A percentile compares a stretch with the other conserved stretches of the same genome.
These are phyloP conservation scores for Mamestra configurata DNA, from an alignment of 1,140 invertebrate species.

Conservation along the genomic window DNA sequence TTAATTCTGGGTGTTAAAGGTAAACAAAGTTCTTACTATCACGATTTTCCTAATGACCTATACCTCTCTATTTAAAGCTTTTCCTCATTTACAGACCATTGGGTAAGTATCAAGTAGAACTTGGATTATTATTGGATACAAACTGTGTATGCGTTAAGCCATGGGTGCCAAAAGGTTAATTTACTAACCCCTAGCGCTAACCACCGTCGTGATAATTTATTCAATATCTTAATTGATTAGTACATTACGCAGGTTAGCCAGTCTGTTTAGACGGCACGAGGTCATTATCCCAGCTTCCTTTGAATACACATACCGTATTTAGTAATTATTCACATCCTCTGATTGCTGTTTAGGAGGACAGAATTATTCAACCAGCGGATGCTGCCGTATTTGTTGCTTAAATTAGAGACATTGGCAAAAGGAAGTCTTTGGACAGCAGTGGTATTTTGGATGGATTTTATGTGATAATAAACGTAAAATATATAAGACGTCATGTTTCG, in stretches of 20 bases:
- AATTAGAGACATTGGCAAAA: background rate
- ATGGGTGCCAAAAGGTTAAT: background rate
- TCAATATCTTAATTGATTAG: constrained; percentile 29
- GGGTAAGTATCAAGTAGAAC: no score
- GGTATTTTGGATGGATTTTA: no score
- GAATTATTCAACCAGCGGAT: constrained; percentile 14
- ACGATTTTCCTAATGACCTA: no score
- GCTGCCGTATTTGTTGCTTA: constrained; percentile 4
- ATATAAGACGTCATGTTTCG: no score
- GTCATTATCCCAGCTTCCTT: constrained; percentile 43
- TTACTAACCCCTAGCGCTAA: background rate
- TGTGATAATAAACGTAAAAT: no score
- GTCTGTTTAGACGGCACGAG: constrained; percentile 26
- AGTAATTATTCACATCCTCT: constrained; percentile 40
- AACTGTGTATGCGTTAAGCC: no score
- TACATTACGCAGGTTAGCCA: constrained; percentile 20
- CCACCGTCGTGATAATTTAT: constrained; percentile 19
- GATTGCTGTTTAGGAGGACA: constrained; percentile 17
- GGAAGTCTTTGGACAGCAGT: background rate
- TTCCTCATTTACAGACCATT: no score
- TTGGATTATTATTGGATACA: no score
- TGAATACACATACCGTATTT: constrained; percentile 29
- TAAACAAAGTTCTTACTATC: no score
- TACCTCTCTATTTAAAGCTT: no score
- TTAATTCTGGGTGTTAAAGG: no score